Conservation (phyloP, 2,888 invertebrate genomes). For the Argynnis bischoffii region DNA sequence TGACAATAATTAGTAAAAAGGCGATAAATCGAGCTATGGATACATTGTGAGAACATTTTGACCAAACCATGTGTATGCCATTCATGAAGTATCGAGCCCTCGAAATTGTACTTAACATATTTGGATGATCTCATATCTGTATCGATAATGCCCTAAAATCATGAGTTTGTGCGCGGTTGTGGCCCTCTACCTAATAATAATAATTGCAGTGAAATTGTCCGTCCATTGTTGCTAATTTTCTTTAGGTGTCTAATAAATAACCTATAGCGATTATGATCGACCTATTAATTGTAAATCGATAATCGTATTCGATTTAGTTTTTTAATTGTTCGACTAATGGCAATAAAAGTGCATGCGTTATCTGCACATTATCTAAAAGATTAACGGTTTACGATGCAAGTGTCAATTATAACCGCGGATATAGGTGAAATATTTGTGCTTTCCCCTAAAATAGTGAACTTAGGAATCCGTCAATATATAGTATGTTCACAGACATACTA, state of each 20-base stretch:
- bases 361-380: slow-evolving; percentile 5
- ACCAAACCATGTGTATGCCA: slow-evolving; percentile 24
- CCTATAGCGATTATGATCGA: slow-evolving; percentile 13
- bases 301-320: slow-evolving; percentile 6
- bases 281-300: not conserved
- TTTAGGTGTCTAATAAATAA: slow-evolving; percentile 1
- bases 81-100: slow-evolving; percentile 37
- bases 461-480: slow-evolving; percentile 24
- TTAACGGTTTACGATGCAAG: slow-evolving; percentile 3
- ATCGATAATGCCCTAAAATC: slow-evolving; percentile 38
- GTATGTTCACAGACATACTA: slow-evolving; percentile 31
- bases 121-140: slow-evolving; percentile 74
- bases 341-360: not conserved
- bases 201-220: slow-evolving; percentile 47
- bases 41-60: slow-evolving; percentile 8
- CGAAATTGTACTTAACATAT: slow-evolving; percentile 60
- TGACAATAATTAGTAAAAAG: not conserved
- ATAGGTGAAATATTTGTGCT: slow-evolving; percentile 1
- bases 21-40: slow-evolving; percentile 11
- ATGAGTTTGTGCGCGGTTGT: slow-evolving; percentile 46
- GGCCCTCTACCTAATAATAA: slow-evolving; percentile 45
- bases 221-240: slow-evolving; percentile 49
- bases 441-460: slow-evolving; percentile 9
- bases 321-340: not conserved
- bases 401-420: slow-evolving; percentile 4